Base-by-base conservation (phyloP, 2,888 invertebrate genomes). In the Gonocerus acuteangulatus region DNA sequence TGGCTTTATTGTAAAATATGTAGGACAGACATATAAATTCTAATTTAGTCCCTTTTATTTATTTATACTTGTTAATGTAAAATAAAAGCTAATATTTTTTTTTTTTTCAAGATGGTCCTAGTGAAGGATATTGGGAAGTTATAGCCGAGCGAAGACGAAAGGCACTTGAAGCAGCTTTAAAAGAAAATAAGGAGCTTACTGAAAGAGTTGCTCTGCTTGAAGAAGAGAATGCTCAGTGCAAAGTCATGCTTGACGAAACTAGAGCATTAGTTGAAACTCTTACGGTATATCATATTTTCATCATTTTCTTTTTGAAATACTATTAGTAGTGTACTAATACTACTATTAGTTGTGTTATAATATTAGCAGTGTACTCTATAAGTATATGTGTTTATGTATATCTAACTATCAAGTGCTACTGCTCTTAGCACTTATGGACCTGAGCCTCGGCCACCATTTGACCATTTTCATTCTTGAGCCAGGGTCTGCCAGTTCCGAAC, bases 91-190 rank as follows among this genome's bases (percentile, higher is more conserved):
- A 27, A 27, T 27, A 27, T 27, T 16, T 48, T 13, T 16, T 48
- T 45, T 57, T 27, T 22, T 56, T 64, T 67, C 6, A 54, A 76
- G 80, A 80, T 61, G 80, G 79, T 36, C 84, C 89, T 2, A 83
- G 87, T 61, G 83, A 84, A 70, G 81, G 81, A 65, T 90, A 89
- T 72, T 90, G 88, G 87, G 78, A 87, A 73, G 76, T 81, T 48
- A 72, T 89, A 65, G 87, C 89, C 21, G 88, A 87, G 71, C 84
- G 84, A 69, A 80, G 89, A 63, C 81, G 85, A 62, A 75, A 81
- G 68, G 85, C 86, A 1, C 74, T 90, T 22, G 81, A 88, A 69
- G 82, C 85, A 64, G 82, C 87, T 22, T 77, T 89, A 23, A 78
- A 81, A 61, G 88, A 89, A 73, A 89, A 87, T 74, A 80, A 81